phyloP scores from a whole-genome alignment of 2,888 invertebrate species.

The Aporophyla nigra region DNA sequence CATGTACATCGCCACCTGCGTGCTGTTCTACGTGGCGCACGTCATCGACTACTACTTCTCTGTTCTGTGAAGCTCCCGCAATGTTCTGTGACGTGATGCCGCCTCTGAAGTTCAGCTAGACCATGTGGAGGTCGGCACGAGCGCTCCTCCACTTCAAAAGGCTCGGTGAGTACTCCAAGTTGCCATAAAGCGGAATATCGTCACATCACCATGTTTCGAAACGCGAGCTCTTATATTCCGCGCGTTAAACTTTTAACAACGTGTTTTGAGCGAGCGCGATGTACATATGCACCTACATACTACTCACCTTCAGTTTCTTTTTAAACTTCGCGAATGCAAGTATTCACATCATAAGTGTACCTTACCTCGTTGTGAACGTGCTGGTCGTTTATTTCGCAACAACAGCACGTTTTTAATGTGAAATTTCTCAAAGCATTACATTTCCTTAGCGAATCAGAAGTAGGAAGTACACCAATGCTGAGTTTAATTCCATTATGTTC shows the following conservation, averaged over 20 bases:
- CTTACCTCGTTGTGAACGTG: constrained; percentile 6
- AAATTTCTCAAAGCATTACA: constrained; percentile 11
- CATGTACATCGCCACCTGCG: constrained; percentile 88
- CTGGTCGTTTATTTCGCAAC: constrained; percentile 23
- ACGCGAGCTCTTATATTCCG: not conserved
- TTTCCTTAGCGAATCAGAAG: not conserved
- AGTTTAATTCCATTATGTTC: constrained; percentile 34
- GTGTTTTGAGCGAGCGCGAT: constrained; percentile 5
- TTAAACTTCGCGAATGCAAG: constrained; percentile 1
- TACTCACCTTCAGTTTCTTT: constrained; percentile 2
- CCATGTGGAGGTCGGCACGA: constrained; percentile 67
- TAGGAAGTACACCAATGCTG: not conserved
- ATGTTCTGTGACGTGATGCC: constrained; percentile 28
- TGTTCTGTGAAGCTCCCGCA: constrained; percentile 64
- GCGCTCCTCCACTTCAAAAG: constrained; percentile 71
- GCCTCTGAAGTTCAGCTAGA: constrained; percentile 37
- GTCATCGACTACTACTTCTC: constrained; percentile 88
- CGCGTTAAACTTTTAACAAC: constrained; percentile 23
- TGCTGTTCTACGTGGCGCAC: constrained; percentile 87
- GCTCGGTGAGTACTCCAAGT: constrained; percentile 76
- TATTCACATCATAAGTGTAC: not conserved
- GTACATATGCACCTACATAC: not conserved
- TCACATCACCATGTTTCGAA: constrained; percentile 1
- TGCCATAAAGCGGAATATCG: constrained; percentile 3
- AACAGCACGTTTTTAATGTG: constrained; percentile 14